Evolutionary conservation across 2,797 vertebrate species (phyloP), one percentile per base, ranked within the genome.

Genomic region (Myripristis murdjan): DNA sequence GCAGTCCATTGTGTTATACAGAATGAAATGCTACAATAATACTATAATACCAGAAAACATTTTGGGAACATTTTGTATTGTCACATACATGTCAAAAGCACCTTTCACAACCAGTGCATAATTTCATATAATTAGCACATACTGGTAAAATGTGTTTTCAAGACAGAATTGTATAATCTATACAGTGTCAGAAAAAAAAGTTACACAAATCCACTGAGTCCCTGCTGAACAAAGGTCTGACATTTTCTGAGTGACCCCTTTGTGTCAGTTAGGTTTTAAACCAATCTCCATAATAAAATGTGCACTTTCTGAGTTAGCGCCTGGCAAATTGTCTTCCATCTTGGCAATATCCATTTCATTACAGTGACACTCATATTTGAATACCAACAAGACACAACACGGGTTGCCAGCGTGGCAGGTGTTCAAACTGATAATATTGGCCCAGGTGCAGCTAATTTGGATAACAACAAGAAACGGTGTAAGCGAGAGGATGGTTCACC

Each of bases 301-400:
- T 69, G 44, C 18, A 82, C 59, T 79, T 85, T 75, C 61, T 49
- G 56, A 83, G 76, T 60, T 48, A 73, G 70, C 20, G 22, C 56
- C 69, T 81, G 82, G 82, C 71, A 85, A 84, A 85, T 81, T 76
- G 69, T 73, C 52, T 79, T 75, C 71, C n/a, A 15, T 81, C 72
- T 77, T 81, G 71, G 79, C 75, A 83, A 79, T 67, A 87, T 78
- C 63, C 58, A 71, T 83, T 84, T 81, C 70, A 87, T 86, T 81
- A 86, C 55, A 31, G 56, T 62, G 74, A 72, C 73, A 68, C 60
- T 76, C 6, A 7, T 49, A 81, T 88, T 81, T 79, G 88, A 83
- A 86, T 87, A 81, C 69, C 57, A 89, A 85, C 76, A 78, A 79
- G 80, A 64, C 53, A 48, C 56, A 62, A 64, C 61, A 56, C 7